Evolutionary conservation across 2,797 vertebrate genomes (phyloP).

Genomic region (Hapalemur alaotrensis): DNA sequence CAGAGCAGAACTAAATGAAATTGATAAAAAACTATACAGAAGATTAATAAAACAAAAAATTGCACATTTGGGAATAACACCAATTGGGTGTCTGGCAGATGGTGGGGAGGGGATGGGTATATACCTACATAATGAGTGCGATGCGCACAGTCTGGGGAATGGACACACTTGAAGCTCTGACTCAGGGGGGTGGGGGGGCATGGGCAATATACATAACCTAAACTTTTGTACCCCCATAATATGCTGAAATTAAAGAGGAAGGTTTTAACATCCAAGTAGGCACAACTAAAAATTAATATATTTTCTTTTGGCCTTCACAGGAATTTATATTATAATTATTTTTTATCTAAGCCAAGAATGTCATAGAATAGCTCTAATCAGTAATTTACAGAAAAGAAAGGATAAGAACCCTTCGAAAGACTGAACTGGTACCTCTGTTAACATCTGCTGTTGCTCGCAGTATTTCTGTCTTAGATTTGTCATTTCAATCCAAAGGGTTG

Average conservation of each 20-base stretch:
- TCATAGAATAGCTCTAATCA: constrained; percentile 57
- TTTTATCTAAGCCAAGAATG: constrained; percentile 74
- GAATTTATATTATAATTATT: not conserved
- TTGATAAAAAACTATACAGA: too few relatives aligned
- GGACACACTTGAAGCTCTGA: too few relatives aligned
- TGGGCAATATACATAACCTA: too few relatives aligned
- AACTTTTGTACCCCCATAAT: too few relatives aligned
- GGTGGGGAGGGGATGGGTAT: too few relatives aligned
- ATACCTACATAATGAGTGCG: too few relatives aligned
- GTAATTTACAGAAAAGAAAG: constrained; percentile 64
- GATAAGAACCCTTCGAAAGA: constrained; percentile 71
- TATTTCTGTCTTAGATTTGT: constrained; percentile 83
- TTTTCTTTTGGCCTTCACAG: not conserved
- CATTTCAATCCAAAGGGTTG: constrained; percentile 82
- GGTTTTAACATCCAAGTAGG: not conserved
- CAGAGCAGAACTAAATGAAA: too few relatives aligned
- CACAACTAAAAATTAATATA: not conserved
- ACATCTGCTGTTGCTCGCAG: constrained; percentile 83
- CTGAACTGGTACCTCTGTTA: constrained; percentile 82
- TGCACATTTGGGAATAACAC: too few relatives aligned
- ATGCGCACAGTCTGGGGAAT: too few relatives aligned
- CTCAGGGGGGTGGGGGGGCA: too few relatives aligned
- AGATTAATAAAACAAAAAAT: too few relatives aligned
- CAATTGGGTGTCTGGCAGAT: too few relatives aligned
- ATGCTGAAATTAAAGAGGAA: not conserved